Evolutionary conservation across 1,140 invertebrate genomes (phyloP).

Genomic region (Ceratina japonica): DNA sequence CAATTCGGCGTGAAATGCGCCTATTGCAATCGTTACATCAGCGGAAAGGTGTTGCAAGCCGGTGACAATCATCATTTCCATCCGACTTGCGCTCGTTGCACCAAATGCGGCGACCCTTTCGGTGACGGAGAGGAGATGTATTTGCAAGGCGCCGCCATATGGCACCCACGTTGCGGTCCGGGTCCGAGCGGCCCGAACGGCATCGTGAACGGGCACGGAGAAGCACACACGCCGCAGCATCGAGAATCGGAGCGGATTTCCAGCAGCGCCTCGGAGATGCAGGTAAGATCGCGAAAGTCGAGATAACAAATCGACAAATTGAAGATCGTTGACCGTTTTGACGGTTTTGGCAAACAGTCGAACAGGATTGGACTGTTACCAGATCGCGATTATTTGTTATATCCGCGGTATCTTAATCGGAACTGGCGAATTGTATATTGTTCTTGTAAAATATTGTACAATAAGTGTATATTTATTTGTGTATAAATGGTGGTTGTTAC

Average conservation of each 20-base stretch:
- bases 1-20: conserved; percentile 97
- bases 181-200: conserved; percentile 87
- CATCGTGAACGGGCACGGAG: conserved; percentile 83
- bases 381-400: neutral
- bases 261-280: conserved; percentile 90
- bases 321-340: neutral
- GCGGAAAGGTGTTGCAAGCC: conserved; percentile 96
- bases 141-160: conserved; percentile 96
- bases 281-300: conserved; percentile 80
- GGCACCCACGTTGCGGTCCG: conserved; percentile 97
- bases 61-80: conserved; percentile 99
- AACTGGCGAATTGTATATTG: conserved; percentile 24
- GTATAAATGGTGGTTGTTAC: conserved; percentile 5
- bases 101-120: conserved; percentile 97
- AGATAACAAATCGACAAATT: neutral
- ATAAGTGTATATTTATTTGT: conserved; percentile 16
- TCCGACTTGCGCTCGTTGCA: conserved; percentile 96
- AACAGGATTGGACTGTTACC: neutral
- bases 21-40: conserved; percentile 96
- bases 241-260: conserved; percentile 86
- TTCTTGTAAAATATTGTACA: conserved; percentile 36
- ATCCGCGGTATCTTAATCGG: neutral
- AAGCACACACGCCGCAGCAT: conserved; percentile 83
- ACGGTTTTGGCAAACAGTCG: neutral
- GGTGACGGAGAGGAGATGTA: conserved; percentile 99